Evolutionary conservation across 2,797 vertebrate species (phyloP), one percentile per base, ranked within the genome.

Genomic region (Anas acuta): DNA sequence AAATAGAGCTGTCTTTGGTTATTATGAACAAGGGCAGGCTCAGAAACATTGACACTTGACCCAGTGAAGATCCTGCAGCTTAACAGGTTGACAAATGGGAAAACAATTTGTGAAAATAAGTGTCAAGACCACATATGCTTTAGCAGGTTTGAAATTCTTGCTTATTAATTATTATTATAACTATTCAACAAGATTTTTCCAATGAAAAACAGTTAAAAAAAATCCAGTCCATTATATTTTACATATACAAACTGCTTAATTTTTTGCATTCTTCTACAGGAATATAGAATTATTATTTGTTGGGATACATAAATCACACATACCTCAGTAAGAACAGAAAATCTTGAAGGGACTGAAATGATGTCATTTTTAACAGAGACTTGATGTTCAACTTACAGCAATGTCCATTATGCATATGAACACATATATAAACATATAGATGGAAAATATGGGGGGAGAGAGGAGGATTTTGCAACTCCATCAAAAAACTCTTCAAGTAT

Each of bases 41-140:
- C 88, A 94, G 56, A 93, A 91, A 91, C 79, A 92, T 2, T 95
- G 92, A 96, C 92, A 95, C 79, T 90, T 96, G 89, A 95, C 89
- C 95, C 62, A 92, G 54, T 33, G 71, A 91, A 92, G 92, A 83
- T 91, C 66, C 85, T 66, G 62, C 58, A 60, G 56, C 30, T 67
- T 69, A 95, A 84, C 89, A 96, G 79, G 76, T 84, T 93, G 89
- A 86, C 61, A 92, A 96, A 92, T n/a, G 54, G 62, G 26, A 94
- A 94, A 93, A 93, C 33, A 73, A 73, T 37, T 91, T 81, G 70
- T 66, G 76, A 92, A 96, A 89, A 87, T 75, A 92, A 93, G 72
- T 30, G 72, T 72, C 73, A 51, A 89, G 94, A 85, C 11, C 47
- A 13, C 73, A 65, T 45, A 32, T 94, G 84, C 54, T 94, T 53